Evolutionary conservation across 2,113 vertebrate genomes (phyloP), one percentile per base, ranked within the genome.

Genomic region (Psammodynastes pulverulentus): DNA sequence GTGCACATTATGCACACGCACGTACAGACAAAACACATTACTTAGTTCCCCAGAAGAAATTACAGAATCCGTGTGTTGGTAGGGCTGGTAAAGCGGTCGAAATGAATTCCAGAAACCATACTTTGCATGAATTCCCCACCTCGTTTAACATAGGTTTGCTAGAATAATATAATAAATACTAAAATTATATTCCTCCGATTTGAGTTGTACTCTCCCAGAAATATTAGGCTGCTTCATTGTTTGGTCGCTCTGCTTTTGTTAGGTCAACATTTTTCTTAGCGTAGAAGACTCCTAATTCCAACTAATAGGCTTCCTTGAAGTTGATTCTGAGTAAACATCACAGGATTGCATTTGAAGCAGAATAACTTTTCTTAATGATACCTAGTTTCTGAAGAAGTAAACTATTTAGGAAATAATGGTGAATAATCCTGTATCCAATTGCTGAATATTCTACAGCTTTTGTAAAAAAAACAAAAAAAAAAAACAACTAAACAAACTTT

Each of bases 221-320:
- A 89, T 58, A 29, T 39, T 43, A 1, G 88, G 7, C 34, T 43
- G 9, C 87, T 88, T 88, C 89, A 92, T 93, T 95, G 88, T 93
- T 88, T 93, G 96, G 53, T 29, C 84, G 88, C 26, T 48, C 23
- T 86, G 43, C 23, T 48, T 48, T 86, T 13, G 45, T n/a, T 29
- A 88, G 34, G 49, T 34, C 39, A 9, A 9, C n/a, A 21, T 8
- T 34, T 87, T 88, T 5, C 34, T 54, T 88, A 39, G 34, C 34
- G 39, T 43, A 24, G 87, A 88, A 88, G 23, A 43, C 6, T 88
- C 34, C 52, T 23, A 51, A 53, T 21, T n/a, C 17, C 52, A 39
- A 52, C n/a, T 54, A 52, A n/a, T 39, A 88, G 39, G 17, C n/a
- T 23, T 26, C 51, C 21, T 5, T 43, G 34, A 88, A 53, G 17